Evolutionary conservation across 1,140 invertebrate genomes (phyloP).

Genomic region (Metopolophium dirhodum): DNA sequence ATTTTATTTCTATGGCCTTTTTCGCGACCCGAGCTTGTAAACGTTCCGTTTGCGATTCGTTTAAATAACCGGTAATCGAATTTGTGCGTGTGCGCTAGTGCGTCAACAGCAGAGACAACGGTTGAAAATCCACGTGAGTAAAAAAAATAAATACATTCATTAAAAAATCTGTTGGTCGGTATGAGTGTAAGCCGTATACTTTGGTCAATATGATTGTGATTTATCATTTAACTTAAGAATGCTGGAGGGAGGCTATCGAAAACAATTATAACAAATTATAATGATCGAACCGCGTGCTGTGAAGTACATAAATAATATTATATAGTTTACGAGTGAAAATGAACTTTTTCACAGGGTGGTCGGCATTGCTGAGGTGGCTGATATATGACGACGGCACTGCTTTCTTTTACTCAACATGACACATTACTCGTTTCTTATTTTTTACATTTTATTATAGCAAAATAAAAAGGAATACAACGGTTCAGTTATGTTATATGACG

Average conservation of each 20-base stretch:
- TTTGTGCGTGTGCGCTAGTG: not conserved
- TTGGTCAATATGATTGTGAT: not conserved
- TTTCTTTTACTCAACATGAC: not conserved
- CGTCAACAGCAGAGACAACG: not conserved
- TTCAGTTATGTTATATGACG: not conserved
- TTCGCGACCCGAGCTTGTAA: not conserved
- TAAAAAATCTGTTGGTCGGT: not conserved
- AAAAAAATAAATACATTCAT: not conserved
- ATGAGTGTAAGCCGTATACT: not conserved
- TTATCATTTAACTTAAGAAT: not conserved
- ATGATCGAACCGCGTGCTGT: not conserved
- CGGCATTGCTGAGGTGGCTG: not conserved
- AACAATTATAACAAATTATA: not conserved
- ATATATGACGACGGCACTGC: not conserved
- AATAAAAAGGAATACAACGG: not conserved
- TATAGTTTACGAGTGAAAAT: not conserved
- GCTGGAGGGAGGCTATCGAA: not conserved
- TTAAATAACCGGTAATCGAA: not conserved
- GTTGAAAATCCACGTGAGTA: not conserved
- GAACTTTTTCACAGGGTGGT: not conserved
- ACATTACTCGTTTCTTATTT: not conserved
- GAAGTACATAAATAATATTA: not conserved
- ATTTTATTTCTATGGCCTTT: not conserved
- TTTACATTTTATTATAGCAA: not conserved
- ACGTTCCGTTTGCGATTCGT: not conserved